Evolutionary conservation across 2,797 vertebrate genomes (phyloP).

Genomic region (Acipenser oxyrinchus): DNA sequence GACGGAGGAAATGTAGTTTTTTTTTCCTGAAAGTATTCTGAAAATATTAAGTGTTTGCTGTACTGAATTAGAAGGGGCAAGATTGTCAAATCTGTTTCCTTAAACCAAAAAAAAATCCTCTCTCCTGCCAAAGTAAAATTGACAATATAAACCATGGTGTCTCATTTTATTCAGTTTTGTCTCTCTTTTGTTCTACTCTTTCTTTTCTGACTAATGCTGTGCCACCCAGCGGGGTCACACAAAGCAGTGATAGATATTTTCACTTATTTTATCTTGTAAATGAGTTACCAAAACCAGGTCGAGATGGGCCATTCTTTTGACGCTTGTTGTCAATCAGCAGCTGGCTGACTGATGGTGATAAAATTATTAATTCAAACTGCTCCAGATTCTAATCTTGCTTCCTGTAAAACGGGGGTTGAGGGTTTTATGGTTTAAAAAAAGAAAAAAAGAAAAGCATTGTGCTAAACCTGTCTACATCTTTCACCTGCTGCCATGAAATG

Average conservation of each 20-base stretch:
- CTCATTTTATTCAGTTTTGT: constrained; percentile 59
- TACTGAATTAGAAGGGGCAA: too few relatives aligned
- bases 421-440: constrained; percentile 32
- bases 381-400: constrained; percentile 46
- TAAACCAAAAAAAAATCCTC: too few relatives aligned
- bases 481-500: constrained; percentile 41
- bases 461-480: constrained; percentile 51
- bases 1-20: too few relatives aligned
- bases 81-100: too few relatives aligned
- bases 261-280: constrained; percentile 66
- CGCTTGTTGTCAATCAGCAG: constrained; percentile 31
- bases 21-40: too few relatives aligned
- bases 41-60: too few relatives aligned
- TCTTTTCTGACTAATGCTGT: constrained; percentile 29
- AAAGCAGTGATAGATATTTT: constrained; percentile 55
- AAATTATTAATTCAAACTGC: constrained; percentile 52
- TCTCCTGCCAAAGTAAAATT: constrained; percentile 36
- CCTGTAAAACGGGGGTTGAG: constrained; percentile 22
- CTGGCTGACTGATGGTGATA: constrained; percentile 37
- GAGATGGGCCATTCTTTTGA: constrained; percentile 30
- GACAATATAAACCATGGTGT: constrained; percentile 57
- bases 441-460: constrained; percentile 48
- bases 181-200: constrained; percentile 56
- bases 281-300: constrained; percentile 54
- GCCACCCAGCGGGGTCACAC: constrained; percentile 33